A percentile compares a stretch with the other conserved stretches of the same genome.
phyloP scores from a whole-genome alignment of 1,140 invertebrate genomes.

The Rhizoglyphus robini region DNA sequence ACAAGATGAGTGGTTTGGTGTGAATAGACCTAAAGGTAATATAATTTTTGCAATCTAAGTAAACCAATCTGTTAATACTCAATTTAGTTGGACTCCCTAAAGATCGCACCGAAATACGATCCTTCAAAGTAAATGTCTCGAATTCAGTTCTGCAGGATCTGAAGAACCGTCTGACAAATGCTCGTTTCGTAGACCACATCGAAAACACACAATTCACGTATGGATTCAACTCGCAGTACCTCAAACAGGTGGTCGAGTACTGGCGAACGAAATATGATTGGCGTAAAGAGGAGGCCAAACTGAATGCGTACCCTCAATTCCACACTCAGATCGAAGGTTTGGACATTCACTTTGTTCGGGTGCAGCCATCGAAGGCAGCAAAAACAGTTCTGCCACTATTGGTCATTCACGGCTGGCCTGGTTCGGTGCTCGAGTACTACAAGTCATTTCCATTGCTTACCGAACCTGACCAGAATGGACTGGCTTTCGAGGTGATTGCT shows the following conservation, averaged over 20 bases:
- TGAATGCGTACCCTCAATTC: slow-evolving; percentile 37
- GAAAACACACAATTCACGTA: slow-evolving; percentile 54
- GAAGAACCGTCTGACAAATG: slow-evolving; percentile 17
- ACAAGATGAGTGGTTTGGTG: background rate
- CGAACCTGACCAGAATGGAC: no score
- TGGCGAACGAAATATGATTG: slow-evolving; percentile 68
- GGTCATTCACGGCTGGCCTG: no score
- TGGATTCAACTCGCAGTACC: slow-evolving; percentile 55
- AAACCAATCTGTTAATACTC: background rate
- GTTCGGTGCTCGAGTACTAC: no score
- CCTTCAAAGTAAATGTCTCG: slow-evolving; percentile 20
- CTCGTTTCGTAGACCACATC: slow-evolving; percentile 36
- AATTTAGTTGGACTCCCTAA: slow-evolving; percentile 6
- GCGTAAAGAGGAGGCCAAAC: slow-evolving; percentile 44
- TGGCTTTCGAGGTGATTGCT: no score
- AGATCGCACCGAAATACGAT: slow-evolving; percentile 12
- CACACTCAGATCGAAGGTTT: slow-evolving; percentile 47
- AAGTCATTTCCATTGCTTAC: no score
- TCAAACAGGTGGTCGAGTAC: slow-evolving; percentile 53
- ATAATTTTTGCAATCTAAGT: background rate
- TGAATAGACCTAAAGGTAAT: background rate
- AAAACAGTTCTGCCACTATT: slow-evolving; percentile 15
- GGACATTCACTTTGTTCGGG: slow-evolving; percentile 47
- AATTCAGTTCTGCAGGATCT: slow-evolving; percentile 21
- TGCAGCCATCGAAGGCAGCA: slow-evolving; percentile 32